These are phyloP conservation scores for Diaprepes abbreviatus DNA, from an alignment of 2,888 invertebrate genomes.

Conservation along the genomic window DNA sequence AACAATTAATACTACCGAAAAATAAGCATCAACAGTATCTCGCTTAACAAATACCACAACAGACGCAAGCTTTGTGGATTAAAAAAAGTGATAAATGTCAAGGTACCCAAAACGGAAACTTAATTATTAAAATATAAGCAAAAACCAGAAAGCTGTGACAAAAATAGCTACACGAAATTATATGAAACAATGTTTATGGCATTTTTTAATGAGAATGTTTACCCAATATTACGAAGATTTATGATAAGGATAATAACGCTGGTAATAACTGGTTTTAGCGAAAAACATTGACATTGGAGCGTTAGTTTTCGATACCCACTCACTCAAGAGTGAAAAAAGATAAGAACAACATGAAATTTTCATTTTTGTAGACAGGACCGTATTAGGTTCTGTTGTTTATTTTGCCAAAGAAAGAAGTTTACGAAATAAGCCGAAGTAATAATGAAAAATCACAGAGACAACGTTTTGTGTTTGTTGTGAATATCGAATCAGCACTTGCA, in stretches of 20 bases:
- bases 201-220: conserved; percentile 12
- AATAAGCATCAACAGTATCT: neutral
- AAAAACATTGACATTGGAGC: neutral
- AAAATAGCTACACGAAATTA: neutral
- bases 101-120: neutral
- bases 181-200: neutral
- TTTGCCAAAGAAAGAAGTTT: no score
- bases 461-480: no score
- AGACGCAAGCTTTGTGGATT: no score
- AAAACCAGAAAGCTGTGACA: neutral
- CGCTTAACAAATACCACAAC: neutral
- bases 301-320: neutral
- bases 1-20: neutral
- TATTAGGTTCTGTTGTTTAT: no score
- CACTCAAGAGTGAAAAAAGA: no score
- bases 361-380: no score
- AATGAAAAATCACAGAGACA: no score
- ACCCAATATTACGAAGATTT: conserved; percentile 15
- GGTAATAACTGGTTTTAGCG: conserved; percentile 26
- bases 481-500: no score
- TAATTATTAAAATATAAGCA: conserved; percentile 3
- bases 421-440: no score
- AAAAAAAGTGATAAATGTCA: conserved; percentile 1
- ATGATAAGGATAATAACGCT: conserved; percentile 33
- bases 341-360: no score